Percentiles rank a stretch among this genome's conserved stretches.
phyloP scores from a whole-genome alignment of 2,888 invertebrate species.

The Hyppa rectilinea region DNA sequence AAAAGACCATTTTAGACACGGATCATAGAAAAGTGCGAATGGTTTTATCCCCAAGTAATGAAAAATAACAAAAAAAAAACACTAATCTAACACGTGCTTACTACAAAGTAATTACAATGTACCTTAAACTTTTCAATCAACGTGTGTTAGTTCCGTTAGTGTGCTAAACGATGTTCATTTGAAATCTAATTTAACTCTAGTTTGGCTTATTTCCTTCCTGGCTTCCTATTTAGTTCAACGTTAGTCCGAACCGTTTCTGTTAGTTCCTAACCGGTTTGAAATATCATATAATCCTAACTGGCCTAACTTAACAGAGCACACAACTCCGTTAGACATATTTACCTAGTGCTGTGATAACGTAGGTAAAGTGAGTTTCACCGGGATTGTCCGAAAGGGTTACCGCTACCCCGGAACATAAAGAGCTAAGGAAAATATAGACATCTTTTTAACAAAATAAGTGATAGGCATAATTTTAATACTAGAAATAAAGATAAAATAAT shows the following conservation, averaged over 20 bases:
- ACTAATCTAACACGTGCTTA: neutral
- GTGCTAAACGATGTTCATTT: conserved; percentile 5
- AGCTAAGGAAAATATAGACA: no score
- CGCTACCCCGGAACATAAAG: no score
- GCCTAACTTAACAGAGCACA: neutral
- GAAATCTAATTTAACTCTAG: neutral
- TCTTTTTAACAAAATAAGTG: no score
- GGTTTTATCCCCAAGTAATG: neutral
- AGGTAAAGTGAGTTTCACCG: no score
- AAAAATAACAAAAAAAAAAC: neutral
- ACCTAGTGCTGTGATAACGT: no score
- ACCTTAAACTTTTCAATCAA: conserved; percentile 19
- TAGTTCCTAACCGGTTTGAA: neutral
- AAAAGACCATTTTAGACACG: no score
- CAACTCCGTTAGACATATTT: no score
- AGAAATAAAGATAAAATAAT: no score
- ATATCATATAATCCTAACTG: neutral
- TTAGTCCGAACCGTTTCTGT: neutral
- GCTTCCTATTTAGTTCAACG: conserved; percentile 5
- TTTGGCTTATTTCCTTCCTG: neutral
- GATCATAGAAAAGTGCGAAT: neutral
- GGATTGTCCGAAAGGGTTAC: no score
- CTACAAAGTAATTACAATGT: neutral
- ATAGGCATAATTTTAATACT: no score
- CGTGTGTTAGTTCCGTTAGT: neutral